Percentiles rank a stretch among this genome's conserved stretches.
phyloP scores from a whole-genome alignment of 2,797 vertebrate species.

The Acipenser transmontanus region DNA sequence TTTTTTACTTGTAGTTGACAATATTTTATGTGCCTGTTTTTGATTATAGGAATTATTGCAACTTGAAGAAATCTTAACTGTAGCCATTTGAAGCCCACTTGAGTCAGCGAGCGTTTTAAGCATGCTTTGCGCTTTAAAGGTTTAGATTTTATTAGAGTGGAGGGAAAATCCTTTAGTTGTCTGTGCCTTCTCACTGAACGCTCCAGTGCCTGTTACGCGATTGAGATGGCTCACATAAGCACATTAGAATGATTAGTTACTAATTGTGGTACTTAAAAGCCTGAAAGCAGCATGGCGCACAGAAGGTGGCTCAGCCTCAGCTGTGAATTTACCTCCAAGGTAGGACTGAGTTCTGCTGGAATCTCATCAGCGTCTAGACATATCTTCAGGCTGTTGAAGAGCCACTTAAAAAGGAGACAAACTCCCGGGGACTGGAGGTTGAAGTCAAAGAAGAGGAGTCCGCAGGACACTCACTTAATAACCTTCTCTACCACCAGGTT shows the following conservation, averaged over 20 bases:
- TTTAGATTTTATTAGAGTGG: too few relatives aligned
- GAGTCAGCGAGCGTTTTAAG: too few relatives aligned
- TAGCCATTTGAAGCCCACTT: too few relatives aligned
- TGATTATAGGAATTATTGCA: too few relatives aligned
- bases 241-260: slow-evolving; percentile 8
- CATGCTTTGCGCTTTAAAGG: too few relatives aligned
- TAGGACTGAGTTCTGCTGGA: background rate
- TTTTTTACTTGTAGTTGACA: too few relatives aligned
- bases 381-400: background rate
- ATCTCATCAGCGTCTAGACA: background rate
- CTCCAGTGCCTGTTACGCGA: background rate
- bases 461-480: slow-evolving; percentile 5
- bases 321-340: slow-evolving; percentile 7
- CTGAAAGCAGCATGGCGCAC: slow-evolving; percentile 2
- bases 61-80: too few relatives aligned
- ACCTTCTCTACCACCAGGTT: background rate
- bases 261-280: slow-evolving; percentile 10
- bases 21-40: too few relatives aligned
- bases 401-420: background rate
- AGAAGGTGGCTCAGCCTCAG: slow-evolving; percentile 1
- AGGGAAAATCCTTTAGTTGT: background rate
- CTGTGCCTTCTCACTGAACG: background rate
- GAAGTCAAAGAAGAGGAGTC: background rate
- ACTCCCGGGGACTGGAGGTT: slow-evolving; percentile 1
- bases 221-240: background rate